Base-by-base conservation (phyloP, 2,888 invertebrate species). In the Scaptomyza tumidula region DNA sequence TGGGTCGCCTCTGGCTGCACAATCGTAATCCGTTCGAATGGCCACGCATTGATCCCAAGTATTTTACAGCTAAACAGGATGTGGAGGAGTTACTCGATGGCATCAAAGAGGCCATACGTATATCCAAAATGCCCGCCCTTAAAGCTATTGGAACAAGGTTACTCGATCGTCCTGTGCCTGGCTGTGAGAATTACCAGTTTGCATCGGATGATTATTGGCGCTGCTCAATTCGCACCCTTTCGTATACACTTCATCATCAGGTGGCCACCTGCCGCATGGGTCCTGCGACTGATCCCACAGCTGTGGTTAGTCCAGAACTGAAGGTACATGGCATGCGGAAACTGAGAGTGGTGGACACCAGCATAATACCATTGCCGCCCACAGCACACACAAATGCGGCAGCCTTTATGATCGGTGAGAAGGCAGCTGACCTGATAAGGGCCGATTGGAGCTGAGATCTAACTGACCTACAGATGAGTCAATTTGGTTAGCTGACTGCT, bases 231-330 rank as follows among this genome's bases (percentile, higher is more conserved):
- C 93, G 94, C 13, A 93, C 93, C 13, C 91, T 94, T 41, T 94
- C 95, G 0, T 93, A 93, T 16, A 94, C 95, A 0, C 91, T 95
- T 37, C 95, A 95, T 81, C 95, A 95, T 89, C 94, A 95, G 78
- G 93, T 94, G 69, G 94, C 94, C 6, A 95, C 95, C 0, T 95
- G 95, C 73, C 95, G 95, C 81, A 96, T 96, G 96, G 96, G 96
- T 0, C 94, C 95, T 0, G 89, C 89, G 0, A 92, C 89, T 0
- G 95, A 96, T 83, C 93, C 93, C 0, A 92, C 91, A 0, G 94
- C 95, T 0, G 95, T 96, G 1, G 95, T 95, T 0, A 94, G 95
- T 88, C 93, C 94, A 3, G 93, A 94, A 71, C 90, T 95, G 19
- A 93, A 93, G 71, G 95, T 95, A 0, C 93, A 94, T 76, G 95